Base-by-base conservation (phyloP, 2,113 vertebrate genomes). In the Prionailurus bengalensis region DNA sequence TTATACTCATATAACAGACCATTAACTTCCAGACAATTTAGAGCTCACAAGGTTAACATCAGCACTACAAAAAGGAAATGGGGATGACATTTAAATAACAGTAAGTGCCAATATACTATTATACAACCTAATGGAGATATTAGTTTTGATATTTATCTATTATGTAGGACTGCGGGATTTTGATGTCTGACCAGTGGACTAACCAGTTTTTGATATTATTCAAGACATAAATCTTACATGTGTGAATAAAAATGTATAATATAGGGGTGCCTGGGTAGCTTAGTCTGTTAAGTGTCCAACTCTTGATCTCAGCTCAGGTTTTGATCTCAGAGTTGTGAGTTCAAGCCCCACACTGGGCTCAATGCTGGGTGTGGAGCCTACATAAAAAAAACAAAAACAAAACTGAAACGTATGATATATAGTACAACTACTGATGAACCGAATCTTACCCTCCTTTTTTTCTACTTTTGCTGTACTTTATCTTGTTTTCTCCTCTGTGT, bases 1-100 rank as follows among this genome's bases (percentile, higher is more conserved):
- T 98, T 98, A 98, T 85, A 96, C 78, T 97, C 98, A 97, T 98
- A 97, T 94, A 99, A 98, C 97, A 99, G 98, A 90, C 31, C 98
- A 98, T 98, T 99, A 98, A 98, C 96, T 98, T 98, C 90, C 93
- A 98, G 97, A 96, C 88, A 97, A 96, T 98, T 94, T 97, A 89
- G 80, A 88, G 81, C 79, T 98, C 97, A 97, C 88, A 95, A 98
- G 97, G 97, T 98, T 99, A 98, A 98, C 87, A 95, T 82, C 90
- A 83, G 83, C 63, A 97, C 83, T 81, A 91, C 94, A 92, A 95
- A 94, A 87, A 91, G 71, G 74, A 98, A 97, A 91, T 27, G 27
- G 48, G 42, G 92, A 97, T 97, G 91, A 82, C 84, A 95, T 97
- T 96, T 98, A 97, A 98, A 98, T 92, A 97, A 84, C n/a, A 96